phyloP scores from a whole-genome alignment of 2,888 invertebrate species.

The Drosophila testacea region DNA sequence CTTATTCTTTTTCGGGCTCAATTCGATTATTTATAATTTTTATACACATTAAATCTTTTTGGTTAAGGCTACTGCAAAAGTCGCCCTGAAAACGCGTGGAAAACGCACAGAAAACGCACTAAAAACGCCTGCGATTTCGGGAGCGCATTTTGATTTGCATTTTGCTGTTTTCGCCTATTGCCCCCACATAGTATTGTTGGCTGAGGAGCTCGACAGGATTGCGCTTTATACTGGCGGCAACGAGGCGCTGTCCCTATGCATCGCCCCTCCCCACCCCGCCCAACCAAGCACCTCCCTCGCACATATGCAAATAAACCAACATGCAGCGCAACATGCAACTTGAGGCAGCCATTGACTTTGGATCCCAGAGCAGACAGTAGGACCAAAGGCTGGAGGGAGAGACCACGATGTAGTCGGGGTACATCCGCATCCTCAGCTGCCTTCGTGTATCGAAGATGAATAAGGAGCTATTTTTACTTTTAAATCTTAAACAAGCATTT shows the following conservation, averaged over 20 bases:
- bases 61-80: neutral
- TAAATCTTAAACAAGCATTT: conserved; percentile 73
- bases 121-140: conserved; percentile 26
- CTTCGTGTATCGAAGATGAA: conserved; percentile 81
- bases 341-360: conserved; percentile 37
- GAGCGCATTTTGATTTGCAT: conserved; percentile 36
- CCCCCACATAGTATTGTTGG: conserved; percentile 14
- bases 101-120: conserved; percentile 17
- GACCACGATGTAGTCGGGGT: conserved; percentile 26
- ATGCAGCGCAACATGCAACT: conserved; percentile 65
- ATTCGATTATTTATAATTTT: too few relatives aligned
- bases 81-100: neutral
- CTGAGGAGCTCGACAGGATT: conserved; percentile 23
- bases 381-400: conserved; percentile 5
- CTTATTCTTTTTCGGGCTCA: neutral
- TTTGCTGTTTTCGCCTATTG: conserved; percentile 44
- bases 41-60: too few relatives aligned
- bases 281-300: conserved; percentile 26
- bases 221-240: conserved; percentile 54
- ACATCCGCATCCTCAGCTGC: conserved; percentile 58
- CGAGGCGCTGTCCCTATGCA: conserved; percentile 28
- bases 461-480: conserved; percentile 84
- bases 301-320: conserved; percentile 76
- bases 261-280: conserved; percentile 3
- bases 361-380: conserved; percentile 32